Evolutionary conservation across 2,888 invertebrate genomes (phyloP).

Genomic region (Ectemnius continuus): DNA sequence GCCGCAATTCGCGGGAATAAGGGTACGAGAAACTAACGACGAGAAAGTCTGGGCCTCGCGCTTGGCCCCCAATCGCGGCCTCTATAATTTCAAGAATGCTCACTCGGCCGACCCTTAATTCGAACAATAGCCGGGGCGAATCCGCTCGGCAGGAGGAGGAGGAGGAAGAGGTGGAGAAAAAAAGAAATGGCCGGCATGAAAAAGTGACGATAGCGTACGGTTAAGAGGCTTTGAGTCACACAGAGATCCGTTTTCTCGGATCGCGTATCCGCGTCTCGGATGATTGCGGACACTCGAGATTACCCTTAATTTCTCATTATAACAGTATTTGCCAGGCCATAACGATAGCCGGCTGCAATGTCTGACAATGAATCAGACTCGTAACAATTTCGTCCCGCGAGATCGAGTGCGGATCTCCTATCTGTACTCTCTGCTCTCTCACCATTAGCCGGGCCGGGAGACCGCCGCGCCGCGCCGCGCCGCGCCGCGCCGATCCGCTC

Average conservation of each 20-base stretch:
- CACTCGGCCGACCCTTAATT: conserved; percentile 32
- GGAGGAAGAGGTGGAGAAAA: too few species aligned
- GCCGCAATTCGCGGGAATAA: conserved; percentile 35
- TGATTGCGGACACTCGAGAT: conserved; percentile 45
- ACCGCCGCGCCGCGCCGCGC: conserved; percentile 9
- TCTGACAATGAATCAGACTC: conserved; percentile 39
- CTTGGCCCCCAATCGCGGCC: neutral
- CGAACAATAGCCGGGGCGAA: conserved; percentile 37
- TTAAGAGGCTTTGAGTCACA: conserved; percentile 39
- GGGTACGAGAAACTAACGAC: conserved; percentile 45
- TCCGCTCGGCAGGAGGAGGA: neutral
- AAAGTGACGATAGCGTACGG: conserved; percentile 42
- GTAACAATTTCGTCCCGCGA: conserved; percentile 20
- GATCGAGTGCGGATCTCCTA: conserved; percentile 27
- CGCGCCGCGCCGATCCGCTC: conserved; percentile 3
- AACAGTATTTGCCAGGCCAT: conserved; percentile 33
- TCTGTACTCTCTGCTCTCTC: conserved; percentile 3
- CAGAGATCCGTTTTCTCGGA: conserved; percentile 29
- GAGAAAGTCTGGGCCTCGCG: conserved; percentile 47
- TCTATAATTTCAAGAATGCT: conserved; percentile 45
- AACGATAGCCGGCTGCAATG: conserved; percentile 31
- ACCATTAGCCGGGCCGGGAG: conserved; percentile 8
- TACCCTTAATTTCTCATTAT: conserved; percentile 48
- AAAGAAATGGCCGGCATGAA: conserved; percentile 12
- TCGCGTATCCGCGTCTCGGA: conserved; percentile 28